These are phyloP conservation scores for Plecotus auritus DNA, from an alignment of 2,113 vertebrate genomes.

Conservation along the genomic window DNA sequence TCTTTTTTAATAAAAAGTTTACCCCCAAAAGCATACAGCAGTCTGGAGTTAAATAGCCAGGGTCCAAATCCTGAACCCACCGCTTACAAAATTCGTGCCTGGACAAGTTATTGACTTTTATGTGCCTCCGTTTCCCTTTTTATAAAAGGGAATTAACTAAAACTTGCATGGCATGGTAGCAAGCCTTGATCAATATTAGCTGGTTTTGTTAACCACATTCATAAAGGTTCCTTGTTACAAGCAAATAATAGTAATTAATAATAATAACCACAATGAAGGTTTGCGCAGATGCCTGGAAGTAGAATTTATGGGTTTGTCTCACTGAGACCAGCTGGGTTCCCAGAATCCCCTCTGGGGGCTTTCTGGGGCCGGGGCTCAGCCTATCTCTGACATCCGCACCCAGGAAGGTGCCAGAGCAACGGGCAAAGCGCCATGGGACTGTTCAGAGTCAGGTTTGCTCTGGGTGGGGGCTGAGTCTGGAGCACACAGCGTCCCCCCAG, in stretches of 20 bases:
- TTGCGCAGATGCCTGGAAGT: neutral
- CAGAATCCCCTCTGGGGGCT: neutral
- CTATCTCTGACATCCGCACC: neutral
- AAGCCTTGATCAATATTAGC: neutral
- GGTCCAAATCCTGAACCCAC: neutral
- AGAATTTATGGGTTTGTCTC: neutral
- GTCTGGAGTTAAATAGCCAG: neutral
- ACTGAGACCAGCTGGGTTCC: neutral
- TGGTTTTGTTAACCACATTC: neutral
- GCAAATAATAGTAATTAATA: neutral
- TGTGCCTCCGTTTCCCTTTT: neutral
- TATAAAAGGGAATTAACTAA: neutral
- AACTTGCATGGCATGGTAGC: neutral
- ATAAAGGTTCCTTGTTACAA: neutral
- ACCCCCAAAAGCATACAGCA: neutral
- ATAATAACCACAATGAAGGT: neutral
- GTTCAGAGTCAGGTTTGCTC: neutral
- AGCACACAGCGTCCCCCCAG: neutral
- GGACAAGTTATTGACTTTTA: neutral
- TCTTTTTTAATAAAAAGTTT: neutral
- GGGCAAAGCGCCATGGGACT: rapidly evolving
- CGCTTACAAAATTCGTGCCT: neutral
- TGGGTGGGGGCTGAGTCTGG: neutral
- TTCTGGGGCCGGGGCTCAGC: neutral
- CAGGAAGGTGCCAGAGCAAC: neutral